Conservation (phyloP, 2,888 invertebrate species). For the Thymelicus sylvestris region DNA sequence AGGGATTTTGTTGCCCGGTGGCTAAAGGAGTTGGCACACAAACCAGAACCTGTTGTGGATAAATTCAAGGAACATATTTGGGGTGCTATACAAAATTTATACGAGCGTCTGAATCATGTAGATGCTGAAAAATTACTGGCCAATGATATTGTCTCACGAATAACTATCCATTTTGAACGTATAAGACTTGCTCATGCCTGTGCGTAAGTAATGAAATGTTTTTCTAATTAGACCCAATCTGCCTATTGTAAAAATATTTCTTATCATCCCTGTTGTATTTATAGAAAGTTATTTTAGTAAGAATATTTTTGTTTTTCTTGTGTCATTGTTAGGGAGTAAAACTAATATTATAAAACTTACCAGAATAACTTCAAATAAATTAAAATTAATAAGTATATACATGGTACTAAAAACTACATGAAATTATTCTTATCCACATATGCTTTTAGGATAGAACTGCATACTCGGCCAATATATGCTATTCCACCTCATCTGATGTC, state of each 20-base stretch:
- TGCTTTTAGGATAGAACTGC: slow-evolving; percentile 83
- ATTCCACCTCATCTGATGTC: slow-evolving; percentile 90
- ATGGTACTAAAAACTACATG: too few species aligned
- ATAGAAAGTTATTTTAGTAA: too few species aligned
- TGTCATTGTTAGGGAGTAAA: too few species aligned
- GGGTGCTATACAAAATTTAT: slow-evolving; percentile 90
- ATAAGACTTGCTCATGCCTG: slow-evolving; percentile 90
- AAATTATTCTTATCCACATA: background rate
- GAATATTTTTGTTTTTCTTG: too few species aligned
- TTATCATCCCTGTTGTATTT: too few species aligned
- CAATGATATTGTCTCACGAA: slow-evolving; percentile 91
- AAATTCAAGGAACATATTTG: slow-evolving; percentile 92
- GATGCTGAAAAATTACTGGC: slow-evolving; percentile 94
- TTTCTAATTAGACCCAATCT: background rate
- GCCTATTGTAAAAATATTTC: too few species aligned
- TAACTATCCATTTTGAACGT: slow-evolving; percentile 94
- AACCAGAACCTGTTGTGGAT: slow-evolving; percentile 86
- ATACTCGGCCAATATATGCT: slow-evolving; percentile 88
- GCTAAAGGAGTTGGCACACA: slow-evolving; percentile 88
- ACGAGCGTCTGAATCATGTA: slow-evolving; percentile 89
- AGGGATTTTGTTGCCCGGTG: slow-evolving; percentile 92
- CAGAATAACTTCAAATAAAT: too few species aligned
- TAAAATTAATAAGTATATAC: too few species aligned
- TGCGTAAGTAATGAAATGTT: slow-evolving; percentile 85
- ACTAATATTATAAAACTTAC: too few species aligned